phyloP scores from a whole-genome alignment of 2,888 invertebrate genomes.

The Diplolepis rosae region DNA sequence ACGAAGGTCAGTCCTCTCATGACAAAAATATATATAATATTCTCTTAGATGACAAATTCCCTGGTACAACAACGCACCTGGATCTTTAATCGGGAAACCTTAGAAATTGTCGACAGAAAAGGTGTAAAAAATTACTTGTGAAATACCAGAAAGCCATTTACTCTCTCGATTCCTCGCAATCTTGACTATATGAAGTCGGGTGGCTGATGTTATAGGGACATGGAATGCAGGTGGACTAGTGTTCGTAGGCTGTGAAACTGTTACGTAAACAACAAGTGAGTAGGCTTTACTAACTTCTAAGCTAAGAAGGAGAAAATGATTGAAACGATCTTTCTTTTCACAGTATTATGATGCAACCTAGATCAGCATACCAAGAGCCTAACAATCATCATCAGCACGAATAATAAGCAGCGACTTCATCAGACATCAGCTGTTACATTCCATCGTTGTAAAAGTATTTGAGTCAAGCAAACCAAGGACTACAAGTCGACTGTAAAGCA shows the following conservation, averaged over 20 bases:
- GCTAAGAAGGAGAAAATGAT: background rate
- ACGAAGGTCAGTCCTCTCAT: background rate
- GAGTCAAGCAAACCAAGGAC: conserved; percentile 52
- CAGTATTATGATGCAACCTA: too few species aligned
- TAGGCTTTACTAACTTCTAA: conserved; percentile 3
- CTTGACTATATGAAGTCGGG: too few species aligned
- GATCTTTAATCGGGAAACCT: too few species aligned
- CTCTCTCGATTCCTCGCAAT: too few species aligned
- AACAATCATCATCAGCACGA: background rate
- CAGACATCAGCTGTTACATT: conserved; percentile 53
- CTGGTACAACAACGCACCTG: too few species aligned
- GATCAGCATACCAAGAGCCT: conserved; percentile 29
- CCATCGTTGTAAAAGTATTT: conserved; percentile 58
- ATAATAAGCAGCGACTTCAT: background rate
- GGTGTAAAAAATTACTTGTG: background rate
- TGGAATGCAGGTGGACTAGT: conserved; percentile 24
- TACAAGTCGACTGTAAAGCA: conserved; percentile 47
- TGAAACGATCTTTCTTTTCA: too few species aligned
- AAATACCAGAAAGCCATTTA: background rate
- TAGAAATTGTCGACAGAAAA: background rate
- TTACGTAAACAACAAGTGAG: conserved; percentile 39
- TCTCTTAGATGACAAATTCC: too few species aligned
- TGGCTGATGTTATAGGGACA: conserved; percentile 9
- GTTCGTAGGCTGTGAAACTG: conserved; percentile 20
- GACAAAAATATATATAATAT: background rate